Percentiles rank a stretch among this genome's conserved stretches.
These are phyloP conservation scores for Caenorhabditis elegans DNA, from an alignment of 1,140 invertebrate genomes.

Conservation along the genomic window DNA sequence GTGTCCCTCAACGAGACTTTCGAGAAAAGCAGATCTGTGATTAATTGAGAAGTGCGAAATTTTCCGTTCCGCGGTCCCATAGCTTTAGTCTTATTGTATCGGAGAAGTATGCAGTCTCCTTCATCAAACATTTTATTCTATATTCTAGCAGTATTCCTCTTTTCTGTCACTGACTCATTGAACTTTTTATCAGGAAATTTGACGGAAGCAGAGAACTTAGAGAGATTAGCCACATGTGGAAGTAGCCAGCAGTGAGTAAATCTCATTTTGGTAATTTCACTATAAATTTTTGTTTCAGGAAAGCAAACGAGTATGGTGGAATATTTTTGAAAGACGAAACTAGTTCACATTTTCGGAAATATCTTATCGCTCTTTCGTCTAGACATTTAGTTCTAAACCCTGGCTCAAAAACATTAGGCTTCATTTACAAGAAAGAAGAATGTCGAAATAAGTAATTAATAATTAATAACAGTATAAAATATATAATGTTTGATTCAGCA, in stretches of 20 bases:
- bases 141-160: background rate
- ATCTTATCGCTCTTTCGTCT: background rate
- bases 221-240: background rate
- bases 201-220: background rate
- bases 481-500: background rate
- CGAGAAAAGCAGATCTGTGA: background rate
- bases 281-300: too few relatives aligned
- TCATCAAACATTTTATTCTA: background rate
- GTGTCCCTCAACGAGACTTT: background rate
- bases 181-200: background rate
- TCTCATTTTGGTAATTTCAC: too few relatives aligned
- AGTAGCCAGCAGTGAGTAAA: too few relatives aligned
- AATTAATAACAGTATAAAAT: background rate
- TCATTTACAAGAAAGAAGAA: background rate
- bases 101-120: background rate
- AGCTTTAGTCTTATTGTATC: background rate
- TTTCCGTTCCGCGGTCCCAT: background rate
- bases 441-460: background rate
- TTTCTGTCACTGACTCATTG: background rate
- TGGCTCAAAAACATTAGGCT: background rate
- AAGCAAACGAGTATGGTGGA: background rate
- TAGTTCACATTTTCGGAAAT: background rate
- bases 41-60: background rate
- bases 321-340: background rate
- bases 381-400: background rate